These are phyloP conservation scores for Rafetus swinhoei DNA, from an alignment of 2,113 vertebrate species.

Conservation along the genomic window DNA sequence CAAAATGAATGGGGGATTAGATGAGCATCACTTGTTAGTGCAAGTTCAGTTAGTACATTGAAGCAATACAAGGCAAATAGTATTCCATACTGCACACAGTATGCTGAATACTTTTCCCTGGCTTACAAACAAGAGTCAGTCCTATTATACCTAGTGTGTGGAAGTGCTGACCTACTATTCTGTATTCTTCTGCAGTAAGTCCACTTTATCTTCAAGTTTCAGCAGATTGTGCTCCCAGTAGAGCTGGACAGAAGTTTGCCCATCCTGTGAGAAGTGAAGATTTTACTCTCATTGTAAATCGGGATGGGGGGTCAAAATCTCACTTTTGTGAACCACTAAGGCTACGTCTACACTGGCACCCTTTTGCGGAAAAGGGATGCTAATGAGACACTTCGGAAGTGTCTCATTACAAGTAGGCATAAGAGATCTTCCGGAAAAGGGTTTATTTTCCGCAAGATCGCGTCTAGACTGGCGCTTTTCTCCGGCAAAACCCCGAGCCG, in stretches of 20 bases:
- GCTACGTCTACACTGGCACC: no score
- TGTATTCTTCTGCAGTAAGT: background rate
- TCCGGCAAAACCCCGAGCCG: no score
- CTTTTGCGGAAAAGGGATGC: no score
- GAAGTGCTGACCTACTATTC: background rate
- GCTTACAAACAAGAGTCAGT: background rate
- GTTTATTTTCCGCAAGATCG: no score
- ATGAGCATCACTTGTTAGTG: background rate
- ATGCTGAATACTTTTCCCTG: background rate
- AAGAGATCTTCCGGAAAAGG: no score
- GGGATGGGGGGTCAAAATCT: background rate
- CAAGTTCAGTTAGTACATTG: background rate
- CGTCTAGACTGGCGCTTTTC: no score
- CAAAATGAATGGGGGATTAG: background rate
- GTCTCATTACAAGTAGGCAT: no score
- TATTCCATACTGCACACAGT: background rate
- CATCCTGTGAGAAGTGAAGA: background rate
- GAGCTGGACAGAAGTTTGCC: background rate
- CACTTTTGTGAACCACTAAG: background rate
- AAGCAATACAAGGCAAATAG: background rate
- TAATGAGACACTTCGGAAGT: no score
- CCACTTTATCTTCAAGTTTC: fast-evolving
- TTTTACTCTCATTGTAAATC: background rate
- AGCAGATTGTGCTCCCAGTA: background rate
- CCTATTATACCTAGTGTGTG: background rate